Conservation (phyloP, 2,888 invertebrate species). For the Eueremaeus valkanovi region DNA sequence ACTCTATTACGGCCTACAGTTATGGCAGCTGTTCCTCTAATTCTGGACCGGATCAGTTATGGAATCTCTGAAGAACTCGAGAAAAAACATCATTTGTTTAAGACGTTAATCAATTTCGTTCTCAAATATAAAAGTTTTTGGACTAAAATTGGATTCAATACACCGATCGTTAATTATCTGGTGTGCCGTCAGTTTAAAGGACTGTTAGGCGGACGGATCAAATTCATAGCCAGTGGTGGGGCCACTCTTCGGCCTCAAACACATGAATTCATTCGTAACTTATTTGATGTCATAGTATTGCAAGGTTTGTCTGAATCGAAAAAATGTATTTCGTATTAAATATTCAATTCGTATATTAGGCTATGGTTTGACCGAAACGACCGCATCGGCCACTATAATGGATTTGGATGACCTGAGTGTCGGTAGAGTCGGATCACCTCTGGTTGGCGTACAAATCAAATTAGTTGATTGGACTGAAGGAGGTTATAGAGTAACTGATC, state of each 20-base stretch:
- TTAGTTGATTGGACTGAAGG: slow-evolving; percentile 90
- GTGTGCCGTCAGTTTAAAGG: slow-evolving; percentile 64
- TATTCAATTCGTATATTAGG: neutral
- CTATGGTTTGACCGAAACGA: slow-evolving; percentile 98
- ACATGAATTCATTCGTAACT: slow-evolving; percentile 90
- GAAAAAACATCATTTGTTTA: slow-evolving; percentile 68
- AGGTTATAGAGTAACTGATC: slow-evolving; percentile 76
- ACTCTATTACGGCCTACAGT: slow-evolving; percentile 84
- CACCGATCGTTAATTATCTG: slow-evolving; percentile 57
- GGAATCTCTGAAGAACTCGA: slow-evolving; percentile 88
- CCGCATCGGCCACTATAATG: slow-evolving; percentile 69
- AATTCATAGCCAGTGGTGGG: slow-evolving; percentile 86
- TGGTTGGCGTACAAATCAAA: slow-evolving; percentile 75
- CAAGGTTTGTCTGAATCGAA: slow-evolving; percentile 81
- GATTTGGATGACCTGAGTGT: slow-evolving; percentile 62
- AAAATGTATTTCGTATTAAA: slow-evolving; percentile 59
- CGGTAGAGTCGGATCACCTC: slow-evolving; percentile 83
- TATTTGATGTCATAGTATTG: too few species aligned
- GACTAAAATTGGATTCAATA: slow-evolving; percentile 61
- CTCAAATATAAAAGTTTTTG: slow-evolving; percentile 87
- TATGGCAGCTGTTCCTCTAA: slow-evolving; percentile 90
- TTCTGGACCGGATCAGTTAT: slow-evolving; percentile 60
- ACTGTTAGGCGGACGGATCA: slow-evolving; percentile 81
- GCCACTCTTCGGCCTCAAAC: slow-evolving; percentile 94
- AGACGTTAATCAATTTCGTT: slow-evolving; percentile 86